Percentiles rank a stretch among this genome's conserved stretches.
These are phyloP conservation scores for Danio aesculapii DNA, from an alignment of 2,797 vertebrate species.

Conservation along the genomic window DNA sequence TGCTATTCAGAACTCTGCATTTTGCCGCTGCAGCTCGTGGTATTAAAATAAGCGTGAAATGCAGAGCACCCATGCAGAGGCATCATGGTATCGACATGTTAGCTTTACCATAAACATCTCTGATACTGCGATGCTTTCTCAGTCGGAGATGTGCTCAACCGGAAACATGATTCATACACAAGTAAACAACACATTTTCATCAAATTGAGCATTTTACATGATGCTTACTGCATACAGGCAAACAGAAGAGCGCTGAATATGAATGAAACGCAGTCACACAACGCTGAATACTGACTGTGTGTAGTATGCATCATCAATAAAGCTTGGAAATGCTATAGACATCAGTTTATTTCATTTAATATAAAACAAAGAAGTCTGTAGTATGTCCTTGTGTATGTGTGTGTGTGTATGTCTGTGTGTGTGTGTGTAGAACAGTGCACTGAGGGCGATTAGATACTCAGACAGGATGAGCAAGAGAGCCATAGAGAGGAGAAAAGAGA, in stretches of 20 bases:
- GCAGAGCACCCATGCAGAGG: not conserved
- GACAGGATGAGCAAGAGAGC: conserved; percentile 2
- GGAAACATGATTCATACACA: not conserved
- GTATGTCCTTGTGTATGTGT: not conserved
- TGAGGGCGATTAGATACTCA: conserved; percentile 15
- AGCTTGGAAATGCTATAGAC: too few species aligned
- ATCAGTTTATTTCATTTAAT: not conserved
- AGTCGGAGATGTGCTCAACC: not conserved
- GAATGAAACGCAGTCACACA: not conserved
- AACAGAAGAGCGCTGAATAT: not conserved
- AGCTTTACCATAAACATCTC: not conserved
- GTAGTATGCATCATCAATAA: too few species aligned
- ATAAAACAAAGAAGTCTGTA: conserved; percentile 18
- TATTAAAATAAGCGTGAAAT: not conserved
- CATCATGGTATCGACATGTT: not conserved
- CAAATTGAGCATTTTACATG: not conserved
- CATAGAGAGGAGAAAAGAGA: conserved; percentile 28
- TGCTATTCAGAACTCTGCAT: not conserved
- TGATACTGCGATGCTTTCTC: not conserved
- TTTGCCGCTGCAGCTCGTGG: not conserved
- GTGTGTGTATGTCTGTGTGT: conserved; percentile 1
- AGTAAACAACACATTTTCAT: not conserved
- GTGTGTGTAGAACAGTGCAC: conserved; percentile 10
- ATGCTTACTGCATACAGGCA: not conserved
- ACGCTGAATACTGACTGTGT: not conserved